Base-by-base conservation (phyloP, 2,888 invertebrate genomes). In the Trachelus iudaicus region DNA sequence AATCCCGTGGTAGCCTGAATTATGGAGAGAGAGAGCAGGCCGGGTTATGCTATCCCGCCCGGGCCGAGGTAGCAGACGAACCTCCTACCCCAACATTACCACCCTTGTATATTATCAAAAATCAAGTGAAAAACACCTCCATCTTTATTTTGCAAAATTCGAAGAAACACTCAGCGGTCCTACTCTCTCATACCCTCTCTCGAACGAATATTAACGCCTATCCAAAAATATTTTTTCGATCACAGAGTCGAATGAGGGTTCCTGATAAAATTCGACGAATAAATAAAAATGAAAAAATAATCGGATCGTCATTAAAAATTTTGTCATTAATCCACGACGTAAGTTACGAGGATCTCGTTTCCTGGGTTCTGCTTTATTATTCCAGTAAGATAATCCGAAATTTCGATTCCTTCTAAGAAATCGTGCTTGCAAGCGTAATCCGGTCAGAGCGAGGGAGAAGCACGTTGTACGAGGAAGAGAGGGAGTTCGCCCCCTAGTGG, bases 1-100 rank as follows among this genome's bases (percentile, higher is more conserved):
- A 90, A 90, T 90, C 85, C 84, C 79, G 79, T 77, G 78, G 81
- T 76, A 80, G 80, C 83, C 85, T 90, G 89, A 90, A 90, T 90
- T 90, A 90, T 88, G 86, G 85, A 90, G 85, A 76, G 80, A 79
- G 34, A 84, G 81, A 12, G 35, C 85, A 83, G 85, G 83, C 83
- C 81, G 87, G 88, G 87, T 88, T 87, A 88, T 84, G 83, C 84
- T 85, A 86, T 81, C 85, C 85, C 84, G 83, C 85, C 85, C 84
- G 83, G 83, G 71, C 56, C 9, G 9, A 56, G 56, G 56, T 56
- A 56, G 56, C 23, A 56, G 23, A 23, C 56, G 56, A 23, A 23
- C 56, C 56, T 23, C 23, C 23, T 23, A 56, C 23, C 56, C 56
- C 23, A 23, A 56, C 56, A 56, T 56, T 56, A 23, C 56, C 56